Conservation (phyloP, 2,888 invertebrate species). For the Drosophila glabriapex region DNA sequence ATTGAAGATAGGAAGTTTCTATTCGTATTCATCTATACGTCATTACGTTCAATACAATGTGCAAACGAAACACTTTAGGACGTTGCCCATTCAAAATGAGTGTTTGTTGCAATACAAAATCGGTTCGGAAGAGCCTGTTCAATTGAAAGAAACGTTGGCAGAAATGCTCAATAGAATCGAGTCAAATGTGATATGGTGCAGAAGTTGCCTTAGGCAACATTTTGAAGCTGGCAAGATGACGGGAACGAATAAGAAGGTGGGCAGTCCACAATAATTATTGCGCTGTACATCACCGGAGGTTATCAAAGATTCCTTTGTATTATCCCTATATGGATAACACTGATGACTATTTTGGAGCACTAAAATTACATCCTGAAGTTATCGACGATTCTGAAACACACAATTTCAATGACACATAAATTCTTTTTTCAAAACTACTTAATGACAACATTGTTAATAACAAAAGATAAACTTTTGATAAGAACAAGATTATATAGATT, state of each 20-base stretch:
- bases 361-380: not conserved
- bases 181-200: constrained; percentile 91
- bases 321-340: constrained; percentile 84
- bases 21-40: not conserved
- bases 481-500: no score
- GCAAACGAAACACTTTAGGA: constrained; percentile 87
- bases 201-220: constrained; percentile 92
- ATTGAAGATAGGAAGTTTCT: not conserved
- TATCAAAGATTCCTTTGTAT: constrained; percentile 77
- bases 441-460: no score
- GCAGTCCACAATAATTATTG: constrained; percentile 87
- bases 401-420: constrained; percentile 1
- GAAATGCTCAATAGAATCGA: constrained; percentile 88
- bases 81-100: constrained; percentile 91
- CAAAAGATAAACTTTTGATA: no score
- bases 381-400: not conserved
- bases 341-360: not conserved
- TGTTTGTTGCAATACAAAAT: constrained; percentile 91
- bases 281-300: constrained; percentile 58
- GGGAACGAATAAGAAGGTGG: constrained; percentile 97
- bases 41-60: constrained; percentile 2
- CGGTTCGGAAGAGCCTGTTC: constrained; percentile 92
- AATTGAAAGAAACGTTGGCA: constrained; percentile 89
- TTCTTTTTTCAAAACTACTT: not conserved
- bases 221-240: constrained; percentile 98